phyloP scores from a whole-genome alignment of 2,797 vertebrate species.

The Acrocephalus scirpaceus region DNA sequence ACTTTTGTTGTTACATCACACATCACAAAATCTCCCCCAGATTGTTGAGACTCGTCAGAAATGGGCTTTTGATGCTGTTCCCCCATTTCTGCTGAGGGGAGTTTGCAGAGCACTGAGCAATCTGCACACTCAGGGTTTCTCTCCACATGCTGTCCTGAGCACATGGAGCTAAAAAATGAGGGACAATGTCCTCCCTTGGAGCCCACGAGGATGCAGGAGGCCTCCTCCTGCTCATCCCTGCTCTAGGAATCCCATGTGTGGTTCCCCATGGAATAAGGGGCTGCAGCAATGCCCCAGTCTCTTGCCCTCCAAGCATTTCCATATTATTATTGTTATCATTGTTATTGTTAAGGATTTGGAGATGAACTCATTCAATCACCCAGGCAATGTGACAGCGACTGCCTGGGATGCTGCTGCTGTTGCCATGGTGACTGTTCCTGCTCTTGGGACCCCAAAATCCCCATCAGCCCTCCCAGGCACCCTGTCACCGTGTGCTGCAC shows the following conservation, averaged over 20 bases:
- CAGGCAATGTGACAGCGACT: constrained; percentile 52
- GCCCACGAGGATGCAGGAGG: not conserved
- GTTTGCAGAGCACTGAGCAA: not conserved
- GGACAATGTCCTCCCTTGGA: not conserved
- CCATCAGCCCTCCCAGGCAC: constrained; percentile 1
- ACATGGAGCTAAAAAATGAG: not conserved
- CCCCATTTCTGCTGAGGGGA: not conserved
- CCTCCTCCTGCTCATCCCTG: not conserved
- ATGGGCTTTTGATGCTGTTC: not conserved
- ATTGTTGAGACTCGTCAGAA: fast-evolving
- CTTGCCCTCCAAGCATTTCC: not conserved
- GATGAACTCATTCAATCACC: constrained; percentile 63
- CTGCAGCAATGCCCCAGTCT: not conserved
- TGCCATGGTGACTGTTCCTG: constrained; percentile 73
- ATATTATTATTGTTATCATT: not conserved
- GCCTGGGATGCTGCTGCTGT: constrained; percentile 76
- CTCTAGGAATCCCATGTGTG: fast-evolving
- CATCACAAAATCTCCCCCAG: fast-evolving
- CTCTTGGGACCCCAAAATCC: constrained; percentile 44
- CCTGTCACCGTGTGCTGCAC: not conserved
- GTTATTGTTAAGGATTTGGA: constrained; percentile 18
- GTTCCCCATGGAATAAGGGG: fast-evolving
- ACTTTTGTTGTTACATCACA: not conserved
- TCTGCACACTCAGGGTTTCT: not conserved
- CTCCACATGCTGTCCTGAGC: not conserved